phyloP scores from a whole-genome alignment of 1,140 invertebrate genomes.

The Drosophila rufa region DNA sequence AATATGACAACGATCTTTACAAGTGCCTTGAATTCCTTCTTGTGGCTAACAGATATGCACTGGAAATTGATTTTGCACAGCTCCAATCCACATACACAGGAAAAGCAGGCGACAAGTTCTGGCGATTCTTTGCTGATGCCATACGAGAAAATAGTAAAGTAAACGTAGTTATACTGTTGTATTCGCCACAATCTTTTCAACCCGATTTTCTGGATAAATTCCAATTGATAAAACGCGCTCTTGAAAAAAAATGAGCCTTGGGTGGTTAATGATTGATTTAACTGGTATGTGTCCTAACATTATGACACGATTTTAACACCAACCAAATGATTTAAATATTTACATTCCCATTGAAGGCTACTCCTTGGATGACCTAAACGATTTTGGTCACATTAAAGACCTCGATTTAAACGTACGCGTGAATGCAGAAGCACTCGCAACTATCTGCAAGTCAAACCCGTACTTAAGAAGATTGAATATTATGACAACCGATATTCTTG shows the following conservation, averaged over 20 bases:
- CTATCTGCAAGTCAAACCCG: conserved; percentile 1
- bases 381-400: background rate
- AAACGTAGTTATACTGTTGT: fast-evolving
- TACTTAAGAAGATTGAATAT: fast-evolving
- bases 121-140: background rate
- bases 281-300: background rate
- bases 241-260: background rate
- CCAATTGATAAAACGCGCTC: background rate
- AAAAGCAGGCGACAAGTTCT: background rate
- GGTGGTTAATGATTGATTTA: background rate
- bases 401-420: background rate
- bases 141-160: background rate
- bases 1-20: background rate
- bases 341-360: background rate
- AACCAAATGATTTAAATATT: background rate
- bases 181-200: background rate
- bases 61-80: background rate
- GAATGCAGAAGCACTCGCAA: background rate
- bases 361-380: background rate
- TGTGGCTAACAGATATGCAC: fast-evolving
- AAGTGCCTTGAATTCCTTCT: background rate
- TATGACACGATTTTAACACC: background rate
- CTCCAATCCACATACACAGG: background rate
- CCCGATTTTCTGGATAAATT: background rate
- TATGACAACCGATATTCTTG: background rate